phyloP scores from a whole-genome alignment of 1,140 invertebrate species.

The Frieseomelitta varia region DNA sequence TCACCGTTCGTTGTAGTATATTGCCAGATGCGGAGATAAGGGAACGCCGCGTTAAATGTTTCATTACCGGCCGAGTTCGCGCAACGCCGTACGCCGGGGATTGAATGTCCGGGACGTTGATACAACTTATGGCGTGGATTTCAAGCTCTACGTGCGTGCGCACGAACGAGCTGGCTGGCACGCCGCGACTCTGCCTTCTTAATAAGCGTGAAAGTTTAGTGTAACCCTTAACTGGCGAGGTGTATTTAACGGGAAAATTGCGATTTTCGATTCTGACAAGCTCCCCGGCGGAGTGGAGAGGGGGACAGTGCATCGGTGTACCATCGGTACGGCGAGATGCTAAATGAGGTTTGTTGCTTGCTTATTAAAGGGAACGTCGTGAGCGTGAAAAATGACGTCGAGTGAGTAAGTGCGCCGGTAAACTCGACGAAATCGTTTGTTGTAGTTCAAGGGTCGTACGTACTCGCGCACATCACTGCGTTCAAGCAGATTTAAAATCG shows the following conservation, averaged over 20 bases:
- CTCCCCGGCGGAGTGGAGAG: not conserved
- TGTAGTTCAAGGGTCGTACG: not conserved
- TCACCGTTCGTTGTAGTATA: constrained; percentile 47
- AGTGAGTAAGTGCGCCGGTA: constrained; percentile 4
- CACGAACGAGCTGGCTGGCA: not conserved
- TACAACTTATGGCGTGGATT: constrained; percentile 19
- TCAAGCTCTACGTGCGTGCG: not conserved
- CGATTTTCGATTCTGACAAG: constrained; percentile 24
- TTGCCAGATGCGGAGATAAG: constrained; percentile 50
- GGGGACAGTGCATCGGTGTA: too few species aligned
- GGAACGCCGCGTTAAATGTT: constrained; percentile 46
- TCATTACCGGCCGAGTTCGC: constrained; percentile 29
- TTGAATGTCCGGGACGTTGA: constrained; percentile 40
- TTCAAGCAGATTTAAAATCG: not conserved
- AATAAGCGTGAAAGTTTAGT: constrained; percentile 34
- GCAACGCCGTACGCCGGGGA: constrained; percentile 6
- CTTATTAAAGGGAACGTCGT: constrained; percentile 6
- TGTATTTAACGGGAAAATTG: constrained; percentile 35
- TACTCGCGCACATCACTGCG: not conserved
- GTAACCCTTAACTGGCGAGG: constrained; percentile 23
- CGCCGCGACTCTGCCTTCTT: constrained; percentile 6
- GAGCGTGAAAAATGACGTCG: constrained; percentile 12
- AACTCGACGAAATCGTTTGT: constrained; percentile 12
- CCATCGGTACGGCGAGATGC: not conserved
- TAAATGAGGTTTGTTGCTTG: constrained; percentile 1